Percentiles rank a stretch among this genome's conserved stretches.
Evolutionary conservation across 2,888 invertebrate genomes (phyloP).

Genomic region (Troglohyphantes excavatus): DNA sequence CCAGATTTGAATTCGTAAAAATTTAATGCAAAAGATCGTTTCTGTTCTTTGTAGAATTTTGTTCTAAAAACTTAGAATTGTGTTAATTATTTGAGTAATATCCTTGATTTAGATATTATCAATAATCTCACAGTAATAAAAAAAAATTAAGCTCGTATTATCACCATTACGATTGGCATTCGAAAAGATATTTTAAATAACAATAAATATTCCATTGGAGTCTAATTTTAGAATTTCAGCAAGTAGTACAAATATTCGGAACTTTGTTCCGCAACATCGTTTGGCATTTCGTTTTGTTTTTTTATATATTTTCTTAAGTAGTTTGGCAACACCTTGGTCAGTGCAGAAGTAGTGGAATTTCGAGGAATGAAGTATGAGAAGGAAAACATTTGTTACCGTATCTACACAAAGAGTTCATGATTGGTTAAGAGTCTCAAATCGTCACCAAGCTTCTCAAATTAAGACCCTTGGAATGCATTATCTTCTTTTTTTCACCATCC

Average conservation of each 20-base stretch:
- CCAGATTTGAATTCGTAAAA: background rate
- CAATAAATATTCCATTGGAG: background rate
- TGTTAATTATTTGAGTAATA: slow-evolving; percentile 60
- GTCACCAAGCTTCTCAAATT: slow-evolving; percentile 25
- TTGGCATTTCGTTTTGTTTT: background rate
- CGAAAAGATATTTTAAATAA: background rate
- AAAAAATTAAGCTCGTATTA: background rate
- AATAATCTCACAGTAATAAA: slow-evolving; percentile 30
- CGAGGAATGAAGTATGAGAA: slow-evolving; percentile 26
- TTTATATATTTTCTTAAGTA: background rate
- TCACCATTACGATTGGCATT: too few species aligned
- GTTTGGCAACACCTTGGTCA: slow-evolving; percentile 57
- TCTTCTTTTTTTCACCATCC: slow-evolving; percentile 80
- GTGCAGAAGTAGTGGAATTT: slow-evolving; percentile 17
- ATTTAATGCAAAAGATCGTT: too few species aligned
- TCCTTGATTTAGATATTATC: slow-evolving; percentile 59
- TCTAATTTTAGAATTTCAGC: background rate
- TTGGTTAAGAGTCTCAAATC: slow-evolving; percentile 29
- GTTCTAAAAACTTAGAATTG: background rate
- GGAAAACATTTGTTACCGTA: slow-evolving; percentile 56
- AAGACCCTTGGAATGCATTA: background rate
- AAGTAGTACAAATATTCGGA: background rate
- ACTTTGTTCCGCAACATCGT: too few species aligned
- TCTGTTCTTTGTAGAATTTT: background rate
- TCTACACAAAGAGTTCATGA: slow-evolving; percentile 75